These are phyloP conservation scores for Eumacrocentrus americanus DNA, from an alignment of 2,888 invertebrate species.

Conservation along the genomic window DNA sequence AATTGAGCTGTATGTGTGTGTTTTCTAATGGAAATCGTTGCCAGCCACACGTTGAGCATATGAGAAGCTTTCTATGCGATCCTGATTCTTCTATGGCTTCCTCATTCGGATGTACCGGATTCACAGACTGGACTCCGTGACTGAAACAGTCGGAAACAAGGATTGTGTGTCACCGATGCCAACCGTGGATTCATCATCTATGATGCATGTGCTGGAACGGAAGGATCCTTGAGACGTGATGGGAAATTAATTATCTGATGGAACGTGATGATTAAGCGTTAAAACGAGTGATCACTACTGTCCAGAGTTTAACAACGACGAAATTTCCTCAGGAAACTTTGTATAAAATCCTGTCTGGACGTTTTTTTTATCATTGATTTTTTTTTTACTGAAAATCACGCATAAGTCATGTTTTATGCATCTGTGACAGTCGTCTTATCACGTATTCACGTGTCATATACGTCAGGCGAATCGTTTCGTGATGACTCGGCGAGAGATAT, in stretches of 20 bases:
- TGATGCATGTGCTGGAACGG: not conserved
- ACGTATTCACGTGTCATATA: too few species aligned
- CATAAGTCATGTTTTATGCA: too few species aligned
- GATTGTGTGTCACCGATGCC: slow-evolving; percentile 26
- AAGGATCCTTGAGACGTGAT: slow-evolving; percentile 1
- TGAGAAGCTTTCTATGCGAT: slow-evolving; percentile 16
- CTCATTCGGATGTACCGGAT: slow-evolving; percentile 7
- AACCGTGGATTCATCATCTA: not conserved
- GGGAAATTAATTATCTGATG: not conserved
- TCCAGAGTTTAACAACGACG: too few species aligned
- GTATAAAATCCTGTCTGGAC: too few species aligned
- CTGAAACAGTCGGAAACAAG: slow-evolving; percentile 18
- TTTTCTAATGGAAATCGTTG: slow-evolving; percentile 53
- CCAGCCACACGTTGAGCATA: slow-evolving; percentile 36
- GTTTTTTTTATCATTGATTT: too few species aligned
- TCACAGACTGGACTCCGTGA: not conserved
- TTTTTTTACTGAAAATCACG: too few species aligned
- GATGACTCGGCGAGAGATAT: too few species aligned
- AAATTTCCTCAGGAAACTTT: too few species aligned
- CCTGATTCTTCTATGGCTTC: slow-evolving; percentile 7
- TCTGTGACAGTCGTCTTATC: too few species aligned
- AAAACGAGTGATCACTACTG: not conserved
- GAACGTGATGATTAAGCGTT: slow-evolving; percentile 8
- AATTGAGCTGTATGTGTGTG: slow-evolving; percentile 19
- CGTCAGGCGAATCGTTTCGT: too few species aligned